Conservation (phyloP, 2,888 invertebrate species). For the Teinopalpus imperialis region DNA sequence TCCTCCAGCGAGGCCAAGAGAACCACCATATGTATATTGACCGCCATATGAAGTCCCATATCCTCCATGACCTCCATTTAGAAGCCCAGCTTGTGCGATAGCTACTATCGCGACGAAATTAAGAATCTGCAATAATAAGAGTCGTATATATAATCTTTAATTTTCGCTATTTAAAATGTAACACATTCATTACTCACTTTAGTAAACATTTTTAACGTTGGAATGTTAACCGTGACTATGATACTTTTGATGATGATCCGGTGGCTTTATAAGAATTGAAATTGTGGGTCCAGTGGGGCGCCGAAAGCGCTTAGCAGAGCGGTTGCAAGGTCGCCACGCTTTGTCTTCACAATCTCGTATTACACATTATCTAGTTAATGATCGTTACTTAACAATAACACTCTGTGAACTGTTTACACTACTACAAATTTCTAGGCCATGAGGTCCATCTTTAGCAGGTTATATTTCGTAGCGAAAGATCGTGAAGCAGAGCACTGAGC, state of each 20-base stretch:
- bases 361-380: conserved; percentile 59
- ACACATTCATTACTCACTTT: conserved; percentile 57
- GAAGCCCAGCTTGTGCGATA: conserved; percentile 75
- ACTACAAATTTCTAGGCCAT: conserved; percentile 57
- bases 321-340: conserved; percentile 60
- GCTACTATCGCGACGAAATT: conserved; percentile 61
- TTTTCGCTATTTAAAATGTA: conserved; percentile 14
- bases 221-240: conserved; percentile 70
- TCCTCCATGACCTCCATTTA: conserved; percentile 46
- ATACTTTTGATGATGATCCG: conserved; percentile 62
- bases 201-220: conserved; percentile 70
- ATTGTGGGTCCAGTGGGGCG: conserved; percentile 67
- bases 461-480: conserved; percentile 22
- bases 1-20: conserved; percentile 21
- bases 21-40: conserved; percentile 16
- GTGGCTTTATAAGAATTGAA: conserved; percentile 76
- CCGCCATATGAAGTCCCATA: conserved; percentile 34
- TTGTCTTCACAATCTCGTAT: conserved; percentile 71
- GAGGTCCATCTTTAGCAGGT: conserved; percentile 38
- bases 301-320: conserved; percentile 42
- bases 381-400: conserved; percentile 68
- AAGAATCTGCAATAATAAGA: conserved; percentile 51
- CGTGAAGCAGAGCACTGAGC: conserved; percentile 7
- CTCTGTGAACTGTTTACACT: conserved; percentile 61
- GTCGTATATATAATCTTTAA: neutral